A percentile compares a stretch with the other conserved stretches of the same genome.
phyloP scores from a whole-genome alignment of 1,140 invertebrate species.

The Anadara kagoshimensis region DNA sequence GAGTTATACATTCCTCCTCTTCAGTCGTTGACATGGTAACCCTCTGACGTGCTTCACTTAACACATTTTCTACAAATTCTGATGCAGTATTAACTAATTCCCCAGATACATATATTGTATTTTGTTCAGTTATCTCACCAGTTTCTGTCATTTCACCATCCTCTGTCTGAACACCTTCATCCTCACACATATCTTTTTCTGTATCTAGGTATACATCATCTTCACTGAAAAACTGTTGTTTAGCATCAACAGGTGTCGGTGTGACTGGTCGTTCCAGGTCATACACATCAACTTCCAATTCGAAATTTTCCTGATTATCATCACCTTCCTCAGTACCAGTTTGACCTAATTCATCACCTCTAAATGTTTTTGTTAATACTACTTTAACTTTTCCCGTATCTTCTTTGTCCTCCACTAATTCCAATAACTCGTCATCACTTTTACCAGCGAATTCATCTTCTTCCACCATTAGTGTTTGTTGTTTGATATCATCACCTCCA shows the following conservation, averaged over 20 bases:
- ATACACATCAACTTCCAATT: conserved; percentile 46
- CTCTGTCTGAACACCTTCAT: conserved; percentile 32
- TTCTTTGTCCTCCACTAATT: conserved; percentile 31
- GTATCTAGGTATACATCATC: conserved; percentile 15
- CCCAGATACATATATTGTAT: too few relatives aligned
- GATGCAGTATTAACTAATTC: too few relatives aligned
- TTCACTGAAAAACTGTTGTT: conserved; percentile 59
- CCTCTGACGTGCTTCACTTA: conserved; percentile 58
- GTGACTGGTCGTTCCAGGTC: conserved; percentile 70
- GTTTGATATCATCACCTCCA: conserved; percentile 72
- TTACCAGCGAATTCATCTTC: conserved; percentile 9
- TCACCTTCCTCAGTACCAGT: conserved; percentile 24
- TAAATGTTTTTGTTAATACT: conserved; percentile 1
- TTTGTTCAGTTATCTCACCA: background rate
- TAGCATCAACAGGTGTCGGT: conserved; percentile 67
- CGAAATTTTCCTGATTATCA: conserved; percentile 50
- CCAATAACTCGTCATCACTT: conserved; percentile 5
- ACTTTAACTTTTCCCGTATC: conserved; percentile 19
- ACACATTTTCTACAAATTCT: conserved; percentile 66
- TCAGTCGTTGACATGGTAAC: conserved; percentile 29
- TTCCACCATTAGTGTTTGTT: conserved; percentile 69
- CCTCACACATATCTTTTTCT: conserved; percentile 35
- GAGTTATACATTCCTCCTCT: conserved; percentile 10
- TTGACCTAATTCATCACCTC: conserved; percentile 8
- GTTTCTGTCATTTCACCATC: conserved; percentile 44